Conservation (phyloP, 1,140 invertebrate species). For the Coptotermes formosanus region DNA sequence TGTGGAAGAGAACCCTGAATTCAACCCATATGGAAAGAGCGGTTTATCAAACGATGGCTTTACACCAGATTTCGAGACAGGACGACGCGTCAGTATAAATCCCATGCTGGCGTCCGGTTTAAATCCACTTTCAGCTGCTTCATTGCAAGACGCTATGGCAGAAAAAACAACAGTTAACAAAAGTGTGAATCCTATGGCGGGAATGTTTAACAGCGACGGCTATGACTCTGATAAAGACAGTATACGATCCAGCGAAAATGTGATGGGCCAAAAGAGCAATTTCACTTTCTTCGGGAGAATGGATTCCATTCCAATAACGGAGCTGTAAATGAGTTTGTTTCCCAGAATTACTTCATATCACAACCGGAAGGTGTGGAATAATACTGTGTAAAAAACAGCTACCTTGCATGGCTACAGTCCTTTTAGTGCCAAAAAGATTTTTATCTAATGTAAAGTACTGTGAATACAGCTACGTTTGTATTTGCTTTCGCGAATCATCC, state of each 20-base stretch:
- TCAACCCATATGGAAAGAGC: not conserved
- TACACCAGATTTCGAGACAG: not conserved
- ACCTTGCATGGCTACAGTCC: too few species aligned
- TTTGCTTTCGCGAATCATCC: too few species aligned
- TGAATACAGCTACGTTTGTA: too few species aligned
- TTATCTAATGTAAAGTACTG: too few species aligned
- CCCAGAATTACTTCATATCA: not conserved
- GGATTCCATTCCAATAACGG: not conserved
- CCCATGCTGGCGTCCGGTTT: not conserved
- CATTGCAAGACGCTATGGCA: not conserved
- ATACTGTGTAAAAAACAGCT: too few species aligned
- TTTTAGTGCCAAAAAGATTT: too few species aligned
- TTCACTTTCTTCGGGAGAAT: not conserved
- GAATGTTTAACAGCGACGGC: not conserved
- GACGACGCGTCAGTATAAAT: not conserved
- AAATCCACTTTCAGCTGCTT: not conserved
- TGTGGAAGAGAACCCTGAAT: constrained; percentile 29
- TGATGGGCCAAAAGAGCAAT: not conserved
- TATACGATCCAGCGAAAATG: not conserved
- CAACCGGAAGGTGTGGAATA: too few species aligned
- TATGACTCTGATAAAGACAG: not conserved
- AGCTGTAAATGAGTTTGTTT: not conserved
- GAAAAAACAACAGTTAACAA: not conserved
- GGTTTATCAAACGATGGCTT: not conserved
- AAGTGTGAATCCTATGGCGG: not conserved